Evolutionary conservation across 2,797 vertebrate species (phyloP), one percentile per base, ranked within the genome.

Genomic region (Lacerta bilineata): DNA sequence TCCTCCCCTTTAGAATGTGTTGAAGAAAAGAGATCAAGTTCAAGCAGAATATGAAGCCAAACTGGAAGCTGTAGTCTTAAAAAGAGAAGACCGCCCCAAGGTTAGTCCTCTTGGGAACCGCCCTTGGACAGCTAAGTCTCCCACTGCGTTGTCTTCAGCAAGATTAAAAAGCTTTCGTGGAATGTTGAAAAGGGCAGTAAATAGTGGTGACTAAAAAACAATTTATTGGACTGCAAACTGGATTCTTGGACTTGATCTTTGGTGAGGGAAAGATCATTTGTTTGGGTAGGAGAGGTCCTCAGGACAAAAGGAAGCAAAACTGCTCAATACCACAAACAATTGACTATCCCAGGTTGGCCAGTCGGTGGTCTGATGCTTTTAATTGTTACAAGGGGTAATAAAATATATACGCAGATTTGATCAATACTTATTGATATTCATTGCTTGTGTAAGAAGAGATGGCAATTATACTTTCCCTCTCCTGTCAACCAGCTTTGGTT

Each of bases 41-140:
- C 99, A 99, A 96, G 99, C 98, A 0, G 99, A 99, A 91, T 99
- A 99, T 17, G 99, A 99, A 96, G 97, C 98, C 86, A 98, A 98
- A 92, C 95, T 99, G 89, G 99, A 99, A 96, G 98, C 98, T 3
- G 97, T 98, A 88, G 95, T 98, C 43, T 95, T 98, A 87, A 98
- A 97, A 89, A 98, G 97, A 95, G 99, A 99, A 93, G 98, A 99
- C 72, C 98, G 97, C 88, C 98, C 97, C 81, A 98, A 98, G 89
- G 99, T 99, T 93, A 97, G 98, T 84, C 33, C 27, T 2, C 3
- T 29, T 90, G 79, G 1, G 61, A 87, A 59, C n/a, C 46, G 0
- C 13, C 29, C 0, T 66, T 41, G 43, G 5, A n/a, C 41, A 88
- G 88, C 1, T 1, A 81, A 23, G 36, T 50, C 78, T 6, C 15